These are phyloP conservation scores for Mus caroli DNA, from an alignment of 2,797 vertebrate genomes.

Conservation along the genomic window DNA sequence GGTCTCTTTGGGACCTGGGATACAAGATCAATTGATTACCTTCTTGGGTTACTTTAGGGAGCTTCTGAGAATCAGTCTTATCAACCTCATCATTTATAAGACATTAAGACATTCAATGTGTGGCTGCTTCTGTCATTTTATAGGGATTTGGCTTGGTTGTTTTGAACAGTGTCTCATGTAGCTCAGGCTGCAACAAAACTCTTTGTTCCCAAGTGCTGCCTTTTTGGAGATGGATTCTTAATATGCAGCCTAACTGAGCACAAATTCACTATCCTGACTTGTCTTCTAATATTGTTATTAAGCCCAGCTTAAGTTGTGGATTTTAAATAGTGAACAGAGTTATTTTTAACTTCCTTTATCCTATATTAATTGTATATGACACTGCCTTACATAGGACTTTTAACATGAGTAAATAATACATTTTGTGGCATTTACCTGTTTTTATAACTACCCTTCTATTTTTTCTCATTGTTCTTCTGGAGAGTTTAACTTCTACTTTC, in stretches of 20 bases:
- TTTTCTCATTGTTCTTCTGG: neutral
- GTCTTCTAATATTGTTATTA: neutral
- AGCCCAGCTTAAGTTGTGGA: neutral
- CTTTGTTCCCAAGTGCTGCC: neutral
- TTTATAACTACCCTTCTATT: neutral
- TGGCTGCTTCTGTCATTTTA: neutral
- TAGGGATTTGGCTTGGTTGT: neutral
- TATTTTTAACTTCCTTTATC: neutral
- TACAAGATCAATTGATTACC: too few relatives aligned
- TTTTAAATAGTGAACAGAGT: neutral
- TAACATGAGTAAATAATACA: neutral
- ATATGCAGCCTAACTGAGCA: neutral
- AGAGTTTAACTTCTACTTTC: neutral
- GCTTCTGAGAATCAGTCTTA: neutral
- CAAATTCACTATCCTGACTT: neutral
- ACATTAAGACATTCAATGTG: neutral
- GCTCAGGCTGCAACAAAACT: neutral
- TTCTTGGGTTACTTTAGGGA: conserved; percentile 13
- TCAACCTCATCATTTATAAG: neutral
- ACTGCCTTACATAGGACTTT: neutral
- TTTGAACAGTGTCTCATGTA: neutral
- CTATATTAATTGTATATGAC: neutral
- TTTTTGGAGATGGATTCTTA: neutral
- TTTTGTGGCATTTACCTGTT: neutral
- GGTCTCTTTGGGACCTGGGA: too few relatives aligned